Percentiles rank a stretch among this genome's conserved stretches.
These are phyloP conservation scores for Leptatherina wallacei DNA, from an alignment of 2,797 vertebrate genomes.

Conservation along the genomic window DNA sequence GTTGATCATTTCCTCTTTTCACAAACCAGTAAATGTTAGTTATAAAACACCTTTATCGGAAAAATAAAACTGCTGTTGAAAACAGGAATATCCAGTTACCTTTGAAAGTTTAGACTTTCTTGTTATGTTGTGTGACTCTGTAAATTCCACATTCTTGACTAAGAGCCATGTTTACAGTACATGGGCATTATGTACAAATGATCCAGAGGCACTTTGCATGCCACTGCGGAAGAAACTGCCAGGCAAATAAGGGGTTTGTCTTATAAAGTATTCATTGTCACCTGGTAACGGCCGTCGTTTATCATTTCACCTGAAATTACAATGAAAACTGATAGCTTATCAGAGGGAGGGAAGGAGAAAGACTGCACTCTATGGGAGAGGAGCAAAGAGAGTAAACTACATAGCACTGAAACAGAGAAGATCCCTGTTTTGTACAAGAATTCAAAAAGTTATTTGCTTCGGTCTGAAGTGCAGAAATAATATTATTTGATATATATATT, in stretches of 20 bases:
- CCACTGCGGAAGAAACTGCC: constrained; percentile 86
- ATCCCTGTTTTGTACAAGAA: constrained; percentile 58
- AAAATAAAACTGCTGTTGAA: constrained; percentile 30
- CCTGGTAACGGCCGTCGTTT: constrained; percentile 88
- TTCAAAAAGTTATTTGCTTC: constrained; percentile 53
- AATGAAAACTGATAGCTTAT: constrained; percentile 91
- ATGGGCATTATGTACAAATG: constrained; percentile 77
- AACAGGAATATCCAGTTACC: constrained; percentile 40
- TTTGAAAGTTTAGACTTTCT: constrained; percentile 34
- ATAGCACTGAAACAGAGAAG: constrained; percentile 49
- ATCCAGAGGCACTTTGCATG: constrained; percentile 84
- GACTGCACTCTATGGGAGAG: constrained; percentile 58
- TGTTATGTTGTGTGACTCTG: constrained; percentile 31
- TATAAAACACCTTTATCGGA: constrained; percentile 45
- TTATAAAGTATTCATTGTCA: constrained; percentile 93
- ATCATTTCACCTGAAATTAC: constrained; percentile 91
- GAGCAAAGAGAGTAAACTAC: constrained; percentile 43
- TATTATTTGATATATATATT: constrained; percentile 53
- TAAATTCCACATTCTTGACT: constrained; percentile 65
- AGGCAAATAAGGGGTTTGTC: constrained; percentile 90
- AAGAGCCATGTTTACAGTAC: constrained; percentile 68
- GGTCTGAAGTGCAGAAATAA: constrained; percentile 34
- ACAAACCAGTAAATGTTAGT: constrained; percentile 55
- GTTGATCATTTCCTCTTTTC: constrained; percentile 83
- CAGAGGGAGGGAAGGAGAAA: constrained; percentile 74